Base-by-base conservation (phyloP, 2,113 vertebrate species). In the Trichechus manatus region DNA sequence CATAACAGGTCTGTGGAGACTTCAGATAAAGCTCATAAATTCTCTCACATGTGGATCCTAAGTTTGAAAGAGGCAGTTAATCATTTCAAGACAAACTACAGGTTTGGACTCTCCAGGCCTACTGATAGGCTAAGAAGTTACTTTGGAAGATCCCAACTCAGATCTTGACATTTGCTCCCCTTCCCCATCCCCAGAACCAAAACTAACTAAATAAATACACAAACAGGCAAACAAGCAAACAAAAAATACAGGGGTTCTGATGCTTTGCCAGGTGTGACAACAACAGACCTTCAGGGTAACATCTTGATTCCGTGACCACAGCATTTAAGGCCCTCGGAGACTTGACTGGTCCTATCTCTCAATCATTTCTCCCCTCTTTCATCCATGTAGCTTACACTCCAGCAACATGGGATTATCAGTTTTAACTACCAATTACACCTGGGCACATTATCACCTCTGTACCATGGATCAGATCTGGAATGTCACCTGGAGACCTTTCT, bases 31-130 rank as follows among this genome's bases (percentile, higher is more conserved):
- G 53, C 29, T n/a, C 42, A 10, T 74, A 89, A 59, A 75, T 53
- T 19, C 5, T 82, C 27, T 64, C 42, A 53, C 33, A 50, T 64
- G 82, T 64, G 29, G n/a, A 64, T 89, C 53, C 66, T 42, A 50
- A 89, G n/a, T 75, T 83, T 89, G 61, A 82, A 83, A 77, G 86
- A 75, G 56, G 82, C 5, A 39, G 19, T 94, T 72, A 81, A 63
- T 74, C 44, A 66, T 89, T 14, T 66, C 44, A 66, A 75, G 68
- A 66, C 27, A 64, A 94, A 77, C 22, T 53, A 15, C 9, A 82
- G 20, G 6, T 5, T 20, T 82, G 22, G 86, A 27, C 42, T 66
- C 7, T 47, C 47, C 10, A 47, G n/a, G 59, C 56, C 27, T 56
- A 66, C 64, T 53, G 56, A 13, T 47, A 93, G 22, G 27, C 87